These are phyloP conservation scores for Monodelphis domestica DNA, from an alignment of 2,797 vertebrate species.

Conservation along the genomic window DNA sequence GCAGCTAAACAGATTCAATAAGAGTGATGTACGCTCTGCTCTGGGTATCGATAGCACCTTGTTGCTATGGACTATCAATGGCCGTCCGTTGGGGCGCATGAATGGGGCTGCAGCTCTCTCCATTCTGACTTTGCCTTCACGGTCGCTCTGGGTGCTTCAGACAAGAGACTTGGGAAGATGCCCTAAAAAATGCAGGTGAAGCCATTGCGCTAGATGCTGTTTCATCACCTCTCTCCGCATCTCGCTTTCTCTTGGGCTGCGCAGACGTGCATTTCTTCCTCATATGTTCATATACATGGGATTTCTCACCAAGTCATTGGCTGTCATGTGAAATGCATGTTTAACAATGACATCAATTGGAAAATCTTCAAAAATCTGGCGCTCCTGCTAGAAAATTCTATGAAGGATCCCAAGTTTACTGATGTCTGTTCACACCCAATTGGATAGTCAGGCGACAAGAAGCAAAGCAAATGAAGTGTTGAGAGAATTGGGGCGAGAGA, in stretches of 20 bases:
- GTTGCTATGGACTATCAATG: constrained; percentile 36
- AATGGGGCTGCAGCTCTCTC: constrained; percentile 57
- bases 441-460: neutral
- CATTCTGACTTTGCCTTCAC: constrained; percentile 3
- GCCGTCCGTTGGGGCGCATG: constrained; percentile 12
- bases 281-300: neutral
- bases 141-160: neutral
- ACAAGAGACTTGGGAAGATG: neutral
- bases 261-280: neutral
- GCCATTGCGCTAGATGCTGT: neutral
- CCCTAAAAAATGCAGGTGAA: neutral
- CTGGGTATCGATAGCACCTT: constrained; percentile 44
- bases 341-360: neutral
- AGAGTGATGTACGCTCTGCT: constrained; percentile 56
- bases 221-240: too few relatives aligned
- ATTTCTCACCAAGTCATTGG: neutral
- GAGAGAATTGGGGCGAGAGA: neutral
- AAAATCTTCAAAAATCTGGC: neutral
- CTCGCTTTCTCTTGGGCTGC: neutral
- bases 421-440: neutral
- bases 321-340: neutral
- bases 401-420: neutral
- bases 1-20: constrained; percentile 55
- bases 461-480: neutral
- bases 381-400: neutral